These are phyloP conservation scores for Polypterus senegalus DNA, from an alignment of 2,113 vertebrate species.

Conservation along the genomic window DNA sequence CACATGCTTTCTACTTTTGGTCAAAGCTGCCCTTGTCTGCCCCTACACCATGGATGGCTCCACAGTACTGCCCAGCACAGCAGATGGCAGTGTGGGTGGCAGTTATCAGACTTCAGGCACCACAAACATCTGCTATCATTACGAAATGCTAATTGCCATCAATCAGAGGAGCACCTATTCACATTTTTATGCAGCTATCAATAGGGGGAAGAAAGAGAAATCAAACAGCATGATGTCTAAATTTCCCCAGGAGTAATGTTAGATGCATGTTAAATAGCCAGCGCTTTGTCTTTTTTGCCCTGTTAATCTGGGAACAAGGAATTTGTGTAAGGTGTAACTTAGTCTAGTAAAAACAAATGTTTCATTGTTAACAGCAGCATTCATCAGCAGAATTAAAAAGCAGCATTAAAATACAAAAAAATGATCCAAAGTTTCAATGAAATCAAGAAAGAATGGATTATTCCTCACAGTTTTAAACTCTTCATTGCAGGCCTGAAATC, in stretches of 20 bases:
- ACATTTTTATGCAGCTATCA: constrained; percentile 60
- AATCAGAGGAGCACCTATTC: constrained; percentile 77
- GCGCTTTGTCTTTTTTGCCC: constrained; percentile 21
- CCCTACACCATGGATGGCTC: constrained; percentile 26
- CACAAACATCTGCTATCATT: constrained; percentile 82
- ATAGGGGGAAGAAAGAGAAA: constrained; percentile 16
- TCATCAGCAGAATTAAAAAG: not conserved
- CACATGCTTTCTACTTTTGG: too few species aligned
- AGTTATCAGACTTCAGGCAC: constrained; percentile 80
- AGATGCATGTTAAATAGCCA: constrained; percentile 46
- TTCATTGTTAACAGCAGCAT: constrained; percentile 15
- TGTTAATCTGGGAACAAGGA: constrained; percentile 31
- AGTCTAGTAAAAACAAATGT: constrained; percentile 13
- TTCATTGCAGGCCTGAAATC: too few species aligned
- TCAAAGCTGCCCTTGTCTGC: constrained; percentile 12
- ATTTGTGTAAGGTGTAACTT: constrained; percentile 11
- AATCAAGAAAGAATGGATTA: too few species aligned
- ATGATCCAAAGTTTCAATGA: too few species aligned
- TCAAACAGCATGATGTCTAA: constrained; percentile 47
- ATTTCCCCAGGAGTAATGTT: constrained; percentile 49
- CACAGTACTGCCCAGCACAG: constrained; percentile 51
- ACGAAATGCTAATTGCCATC: constrained; percentile 89
- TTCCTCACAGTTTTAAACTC: too few species aligned
- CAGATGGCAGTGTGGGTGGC: constrained; percentile 77
- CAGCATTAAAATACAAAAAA: too few species aligned